Evolutionary conservation across 2,113 vertebrate species (phyloP).

Genomic region (Sylvilagus bachmani): DNA sequence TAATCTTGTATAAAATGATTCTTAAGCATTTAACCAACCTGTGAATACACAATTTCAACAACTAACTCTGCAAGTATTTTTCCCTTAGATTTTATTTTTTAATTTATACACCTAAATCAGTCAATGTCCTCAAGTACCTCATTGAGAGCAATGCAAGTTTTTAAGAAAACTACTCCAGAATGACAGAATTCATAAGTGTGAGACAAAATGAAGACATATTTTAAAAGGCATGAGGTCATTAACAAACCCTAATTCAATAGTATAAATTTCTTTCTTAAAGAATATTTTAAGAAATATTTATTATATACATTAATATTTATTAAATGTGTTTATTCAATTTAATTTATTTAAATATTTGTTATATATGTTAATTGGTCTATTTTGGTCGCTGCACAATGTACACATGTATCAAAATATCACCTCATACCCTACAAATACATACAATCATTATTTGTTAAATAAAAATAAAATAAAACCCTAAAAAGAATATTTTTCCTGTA

Average conservation of each 20-base stretch:
- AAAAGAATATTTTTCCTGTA: not conserved
- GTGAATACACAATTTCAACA: not conserved
- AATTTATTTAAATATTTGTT: no score
- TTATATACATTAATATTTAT: no score
- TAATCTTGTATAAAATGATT: constrained; percentile 1
- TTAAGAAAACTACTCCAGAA: not conserved
- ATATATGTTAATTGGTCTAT: not conserved
- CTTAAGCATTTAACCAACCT: not conserved
- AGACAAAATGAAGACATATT: not conserved
- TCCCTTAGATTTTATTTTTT: not conserved
- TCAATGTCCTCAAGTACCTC: not conserved
- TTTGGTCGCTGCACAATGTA: not conserved
- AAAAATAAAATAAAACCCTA: not conserved
- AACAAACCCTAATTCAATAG: not conserved
- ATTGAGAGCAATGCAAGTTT: not conserved
- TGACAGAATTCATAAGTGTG: constrained; percentile 18
- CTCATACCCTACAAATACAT: not conserved
- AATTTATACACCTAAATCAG: not conserved
- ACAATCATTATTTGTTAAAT: not conserved
- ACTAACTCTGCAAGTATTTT: not conserved
- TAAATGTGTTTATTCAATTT: no score
- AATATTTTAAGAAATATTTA: not conserved
- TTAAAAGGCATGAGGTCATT: not conserved
- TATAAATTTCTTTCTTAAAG: not conserved
- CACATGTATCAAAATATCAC: not conserved